These are phyloP conservation scores for Hydrotaea cyrtoneurina DNA, from an alignment of 2,888 invertebrate species.

Conservation along the genomic window DNA sequence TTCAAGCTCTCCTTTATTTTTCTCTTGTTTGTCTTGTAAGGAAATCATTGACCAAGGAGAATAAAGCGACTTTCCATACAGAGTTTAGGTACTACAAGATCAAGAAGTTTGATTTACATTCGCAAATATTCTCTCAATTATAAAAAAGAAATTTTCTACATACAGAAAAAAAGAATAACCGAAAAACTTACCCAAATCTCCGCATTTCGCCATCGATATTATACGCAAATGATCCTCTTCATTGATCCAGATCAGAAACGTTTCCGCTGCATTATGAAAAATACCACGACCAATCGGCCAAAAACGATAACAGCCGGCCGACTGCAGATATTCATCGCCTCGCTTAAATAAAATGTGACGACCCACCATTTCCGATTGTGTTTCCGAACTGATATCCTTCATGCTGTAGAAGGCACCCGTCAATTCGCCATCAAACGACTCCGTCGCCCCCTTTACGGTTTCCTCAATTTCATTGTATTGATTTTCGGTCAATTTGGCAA, in stretches of 20 bases:
- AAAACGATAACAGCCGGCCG: constrained; percentile 84
- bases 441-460: constrained; percentile 80
- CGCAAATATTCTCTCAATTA: too few species aligned
- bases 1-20: too few species aligned
- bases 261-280: constrained; percentile 83
- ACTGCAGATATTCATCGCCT: constrained; percentile 83
- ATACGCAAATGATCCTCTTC: constrained; percentile 87
- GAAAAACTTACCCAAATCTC: constrained; percentile 81
- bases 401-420: constrained; percentile 84
- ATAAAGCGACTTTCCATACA: too few species aligned
- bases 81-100: too few species aligned
- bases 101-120: too few species aligned
- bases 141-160: too few species aligned
- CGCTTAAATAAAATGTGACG: constrained; percentile 86
- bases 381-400: constrained; percentile 83
- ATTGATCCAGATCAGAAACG: constrained; percentile 86
- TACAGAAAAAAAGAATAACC: constrained; percentile 69
- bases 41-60: too few species aligned
- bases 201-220: constrained; percentile 86
- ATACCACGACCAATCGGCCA: constrained; percentile 85
- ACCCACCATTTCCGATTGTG: constrained; percentile 83
- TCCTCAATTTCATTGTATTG: constrained; percentile 85
- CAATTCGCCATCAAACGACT: constrained; percentile 82
- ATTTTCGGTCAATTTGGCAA: constrained; percentile 84
- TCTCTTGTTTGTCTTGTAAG: too few species aligned